Evolutionary conservation across 2,888 invertebrate genomes (phyloP).

Genomic region (Aleiodes alternator): DNA sequence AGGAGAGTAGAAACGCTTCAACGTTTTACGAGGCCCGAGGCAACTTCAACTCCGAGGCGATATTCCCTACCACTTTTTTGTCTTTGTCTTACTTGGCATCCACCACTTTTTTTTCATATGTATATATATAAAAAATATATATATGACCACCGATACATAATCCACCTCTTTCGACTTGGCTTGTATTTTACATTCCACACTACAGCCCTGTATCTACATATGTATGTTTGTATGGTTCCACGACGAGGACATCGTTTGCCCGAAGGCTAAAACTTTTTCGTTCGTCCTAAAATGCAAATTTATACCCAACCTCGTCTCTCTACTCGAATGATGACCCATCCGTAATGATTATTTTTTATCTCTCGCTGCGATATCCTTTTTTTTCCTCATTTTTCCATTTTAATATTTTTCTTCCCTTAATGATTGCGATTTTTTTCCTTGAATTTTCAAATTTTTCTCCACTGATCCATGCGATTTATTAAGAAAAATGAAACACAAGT

Average conservation of each 20-base stretch:
- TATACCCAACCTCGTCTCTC: slow-evolving; percentile 6
- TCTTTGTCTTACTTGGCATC: slow-evolving; percentile 32
- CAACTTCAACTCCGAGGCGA: slow-evolving; percentile 47
- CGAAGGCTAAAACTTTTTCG: slow-evolving; percentile 18
- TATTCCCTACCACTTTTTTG: slow-evolving; percentile 37
- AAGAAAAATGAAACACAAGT: no score
- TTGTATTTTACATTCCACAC: slow-evolving; percentile 45
- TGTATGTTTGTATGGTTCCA: slow-evolving; percentile 46
- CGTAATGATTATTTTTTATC: slow-evolving; percentile 35
- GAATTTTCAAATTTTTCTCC: no score
- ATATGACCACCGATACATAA: slow-evolving; percentile 30
- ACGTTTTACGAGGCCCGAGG: slow-evolving; percentile 37
- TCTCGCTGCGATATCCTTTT: not conserved
- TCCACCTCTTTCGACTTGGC: slow-evolving; percentile 29
- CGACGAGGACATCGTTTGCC: slow-evolving; percentile 39
- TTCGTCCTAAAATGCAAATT: slow-evolving; percentile 45
- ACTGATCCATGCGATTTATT: no score
- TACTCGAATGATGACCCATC: not conserved
- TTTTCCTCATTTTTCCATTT: not conserved
- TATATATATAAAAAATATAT: not conserved
- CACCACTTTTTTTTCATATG: slow-evolving; percentile 3
- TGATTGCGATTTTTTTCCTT: slow-evolving; percentile 1
- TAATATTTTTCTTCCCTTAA: not conserved
- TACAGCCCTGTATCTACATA: slow-evolving; percentile 45
- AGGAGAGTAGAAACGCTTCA: slow-evolving; percentile 37